Evolutionary conservation across 1,140 invertebrate genomes (phyloP).

Genomic region (Caenorhabditis briggsae): DNA sequence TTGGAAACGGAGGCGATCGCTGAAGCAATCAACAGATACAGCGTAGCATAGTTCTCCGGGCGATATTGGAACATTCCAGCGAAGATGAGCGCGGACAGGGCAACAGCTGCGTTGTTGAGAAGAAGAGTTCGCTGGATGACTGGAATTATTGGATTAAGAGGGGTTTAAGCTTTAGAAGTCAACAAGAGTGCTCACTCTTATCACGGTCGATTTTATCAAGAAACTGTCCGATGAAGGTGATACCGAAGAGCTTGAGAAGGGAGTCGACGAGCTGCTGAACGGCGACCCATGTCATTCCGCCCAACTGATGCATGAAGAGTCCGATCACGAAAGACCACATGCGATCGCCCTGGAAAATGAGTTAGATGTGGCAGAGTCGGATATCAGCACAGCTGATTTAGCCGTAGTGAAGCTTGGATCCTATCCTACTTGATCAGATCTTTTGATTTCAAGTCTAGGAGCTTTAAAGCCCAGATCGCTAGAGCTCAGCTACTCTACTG

Average conservation of each 20-base stretch:
- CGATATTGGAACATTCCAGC: background rate
- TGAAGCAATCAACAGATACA: slow-evolving; percentile 60
- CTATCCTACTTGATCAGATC: no score
- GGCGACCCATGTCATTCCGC: slow-evolving; percentile 61
- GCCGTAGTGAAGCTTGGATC: no score
- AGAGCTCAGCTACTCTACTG: no score
- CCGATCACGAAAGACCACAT: slow-evolving; percentile 61
- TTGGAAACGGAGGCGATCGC: slow-evolving; percentile 68
- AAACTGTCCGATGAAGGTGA: slow-evolving; percentile 5
- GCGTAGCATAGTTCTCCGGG: background rate
- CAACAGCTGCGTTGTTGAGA: slow-evolving; percentile 61
- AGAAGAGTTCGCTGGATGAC: slow-evolving; percentile 56
- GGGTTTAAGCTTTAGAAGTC: background rate
- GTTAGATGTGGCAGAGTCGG: no score
- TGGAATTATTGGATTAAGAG: slow-evolving; percentile 44
- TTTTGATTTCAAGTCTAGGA: no score
- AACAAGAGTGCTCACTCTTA: slow-evolving; percentile 1
- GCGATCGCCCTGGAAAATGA: slow-evolving; percentile 58
- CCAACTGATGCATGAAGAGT: slow-evolving; percentile 57
- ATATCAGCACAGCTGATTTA: no score
- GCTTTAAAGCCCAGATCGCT: no score
- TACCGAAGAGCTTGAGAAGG: slow-evolving; percentile 29
- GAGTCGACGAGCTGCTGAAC: slow-evolving; percentile 60
- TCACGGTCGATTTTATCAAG: slow-evolving; percentile 14
- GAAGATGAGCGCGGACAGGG: slow-evolving; percentile 57